A percentile compares a stretch with the other conserved stretches of the same genome.
These are phyloP conservation scores for Baronia brevicornis DNA, from an alignment of 2,888 invertebrate genomes.

Conservation along the genomic window DNA sequence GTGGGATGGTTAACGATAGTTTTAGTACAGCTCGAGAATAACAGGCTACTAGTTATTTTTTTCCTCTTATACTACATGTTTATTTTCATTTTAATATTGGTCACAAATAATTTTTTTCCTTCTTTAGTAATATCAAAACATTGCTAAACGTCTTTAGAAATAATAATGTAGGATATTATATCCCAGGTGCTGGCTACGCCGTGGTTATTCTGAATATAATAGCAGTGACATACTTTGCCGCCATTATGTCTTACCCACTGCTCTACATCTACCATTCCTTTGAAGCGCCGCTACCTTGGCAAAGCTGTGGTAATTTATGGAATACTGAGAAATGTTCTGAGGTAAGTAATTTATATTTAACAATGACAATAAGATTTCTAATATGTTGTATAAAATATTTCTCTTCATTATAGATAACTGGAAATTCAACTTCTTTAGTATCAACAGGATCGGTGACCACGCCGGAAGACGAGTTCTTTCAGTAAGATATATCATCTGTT, in stretches of 20 bases:
- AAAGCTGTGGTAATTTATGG: conserved; percentile 86
- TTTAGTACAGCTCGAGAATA: no score
- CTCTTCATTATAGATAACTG: conserved; percentile 49
- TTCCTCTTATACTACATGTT: no score
- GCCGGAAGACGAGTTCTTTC: conserved; percentile 89
- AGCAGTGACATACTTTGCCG: conserved; percentile 88
- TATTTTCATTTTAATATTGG: no score
- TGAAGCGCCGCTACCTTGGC: conserved; percentile 82
- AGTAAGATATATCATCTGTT: conserved; percentile 73
- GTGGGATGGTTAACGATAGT: no score
- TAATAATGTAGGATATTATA: no score
- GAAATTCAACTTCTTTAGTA: conserved; percentile 40
- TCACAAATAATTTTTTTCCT: background rate
- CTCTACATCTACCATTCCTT: conserved; percentile 86
- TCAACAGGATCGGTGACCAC: conserved; percentile 70
- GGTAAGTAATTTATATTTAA: conserved; percentile 41
- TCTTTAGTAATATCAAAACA: background rate
- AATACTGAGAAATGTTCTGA: conserved; percentile 84
- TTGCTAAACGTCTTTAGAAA: conserved; percentile 1
- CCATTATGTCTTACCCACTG: conserved; percentile 89
- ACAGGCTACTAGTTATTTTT: no score
- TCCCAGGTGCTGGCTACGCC: conserved; percentile 88
- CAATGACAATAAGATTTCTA: conserved; percentile 8
- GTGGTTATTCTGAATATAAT: conserved; percentile 87
- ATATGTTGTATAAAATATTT: conserved; percentile 10